These are phyloP conservation scores for Hippocampus mohnikei DNA, from an alignment of 2,113 vertebrate genomes.

Conservation along the genomic window DNA sequence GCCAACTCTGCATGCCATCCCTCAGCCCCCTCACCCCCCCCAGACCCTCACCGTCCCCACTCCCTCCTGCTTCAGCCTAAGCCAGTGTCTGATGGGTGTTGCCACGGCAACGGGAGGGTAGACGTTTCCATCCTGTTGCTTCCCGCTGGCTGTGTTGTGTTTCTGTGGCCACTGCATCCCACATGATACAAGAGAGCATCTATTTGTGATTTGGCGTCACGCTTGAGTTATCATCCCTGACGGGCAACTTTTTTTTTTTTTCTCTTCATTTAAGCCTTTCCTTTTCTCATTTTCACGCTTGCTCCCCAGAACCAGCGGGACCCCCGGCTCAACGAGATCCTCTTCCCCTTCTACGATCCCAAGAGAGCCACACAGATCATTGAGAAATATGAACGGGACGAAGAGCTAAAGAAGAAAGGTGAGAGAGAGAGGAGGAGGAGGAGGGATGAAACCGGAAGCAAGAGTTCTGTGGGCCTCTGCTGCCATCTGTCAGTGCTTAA, in stretches of 20 bases:
- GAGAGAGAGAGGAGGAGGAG: neutral
- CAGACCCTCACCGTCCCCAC: constrained; percentile 4
- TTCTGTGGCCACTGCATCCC: constrained; percentile 10
- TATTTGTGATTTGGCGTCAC: neutral
- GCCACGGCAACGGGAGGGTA: constrained; percentile 49
- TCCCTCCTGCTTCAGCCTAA: constrained; percentile 21
- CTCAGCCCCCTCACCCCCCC: constrained; percentile 2
- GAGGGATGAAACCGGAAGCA: neutral
- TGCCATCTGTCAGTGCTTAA: constrained; percentile 49
- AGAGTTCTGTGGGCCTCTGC: constrained; percentile 27
- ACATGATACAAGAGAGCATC: neutral
- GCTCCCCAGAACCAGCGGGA: constrained; percentile 91
- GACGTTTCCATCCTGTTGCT: constrained; percentile 56
- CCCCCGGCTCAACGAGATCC: constrained; percentile 95
- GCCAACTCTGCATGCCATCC: constrained; percentile 47
- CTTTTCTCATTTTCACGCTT: constrained; percentile 21
- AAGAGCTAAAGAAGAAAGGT: constrained; percentile 92
- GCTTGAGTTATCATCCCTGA: neutral
- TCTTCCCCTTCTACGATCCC: constrained; percentile 95
- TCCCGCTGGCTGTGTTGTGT: constrained; percentile 43
- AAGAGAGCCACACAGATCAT: constrained; percentile 97
- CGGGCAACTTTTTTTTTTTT: constrained; percentile 1
- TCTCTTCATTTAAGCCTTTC: neutral
- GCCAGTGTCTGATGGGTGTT: constrained; percentile 53
- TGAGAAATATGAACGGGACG: constrained; percentile 90